phyloP scores from a whole-genome alignment of 2,113 vertebrate genomes.

The Microcebus murinus region DNA sequence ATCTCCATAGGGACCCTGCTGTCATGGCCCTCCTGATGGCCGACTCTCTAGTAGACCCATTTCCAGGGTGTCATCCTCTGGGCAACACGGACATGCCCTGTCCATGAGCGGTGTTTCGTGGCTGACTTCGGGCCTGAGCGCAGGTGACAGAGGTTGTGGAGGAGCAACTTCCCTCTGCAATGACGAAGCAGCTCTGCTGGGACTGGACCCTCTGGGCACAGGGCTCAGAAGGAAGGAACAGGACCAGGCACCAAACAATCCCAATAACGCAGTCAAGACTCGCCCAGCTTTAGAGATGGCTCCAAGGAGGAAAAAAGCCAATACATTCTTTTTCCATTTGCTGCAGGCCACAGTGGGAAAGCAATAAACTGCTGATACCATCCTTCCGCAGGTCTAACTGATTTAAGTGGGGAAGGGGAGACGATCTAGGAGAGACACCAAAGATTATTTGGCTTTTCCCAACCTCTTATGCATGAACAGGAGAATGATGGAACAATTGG shows the following conservation, averaged over 20 bases:
- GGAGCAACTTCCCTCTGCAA: neutral
- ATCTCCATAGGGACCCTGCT: neutral
- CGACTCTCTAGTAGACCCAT: neutral
- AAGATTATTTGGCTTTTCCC: neutral
- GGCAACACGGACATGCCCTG: neutral
- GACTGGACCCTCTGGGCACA: neutral
- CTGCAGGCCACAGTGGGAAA: neutral
- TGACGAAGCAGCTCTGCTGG: too few relatives aligned
- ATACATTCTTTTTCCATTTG: neutral
- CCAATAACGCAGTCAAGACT: neutral
- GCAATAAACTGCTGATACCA: neutral
- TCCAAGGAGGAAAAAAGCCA: neutral
- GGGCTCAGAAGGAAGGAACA: neutral
- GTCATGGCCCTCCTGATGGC: neutral
- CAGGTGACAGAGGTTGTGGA: neutral
- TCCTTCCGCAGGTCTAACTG: neutral
- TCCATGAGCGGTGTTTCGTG: accelerated
- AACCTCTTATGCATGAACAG: accelerated
- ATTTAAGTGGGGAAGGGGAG: neutral
- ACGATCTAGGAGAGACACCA: neutral
- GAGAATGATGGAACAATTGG: neutral
- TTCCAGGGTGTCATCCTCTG: neutral
- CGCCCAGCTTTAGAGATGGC: neutral
- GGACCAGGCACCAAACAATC: neutral
- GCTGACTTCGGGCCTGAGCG: neutral